Percentiles rank a stretch among this genome's conserved stretches.
Conservation (phyloP, 2,113 vertebrate genomes). For the Eleginops maclovinus region DNA sequence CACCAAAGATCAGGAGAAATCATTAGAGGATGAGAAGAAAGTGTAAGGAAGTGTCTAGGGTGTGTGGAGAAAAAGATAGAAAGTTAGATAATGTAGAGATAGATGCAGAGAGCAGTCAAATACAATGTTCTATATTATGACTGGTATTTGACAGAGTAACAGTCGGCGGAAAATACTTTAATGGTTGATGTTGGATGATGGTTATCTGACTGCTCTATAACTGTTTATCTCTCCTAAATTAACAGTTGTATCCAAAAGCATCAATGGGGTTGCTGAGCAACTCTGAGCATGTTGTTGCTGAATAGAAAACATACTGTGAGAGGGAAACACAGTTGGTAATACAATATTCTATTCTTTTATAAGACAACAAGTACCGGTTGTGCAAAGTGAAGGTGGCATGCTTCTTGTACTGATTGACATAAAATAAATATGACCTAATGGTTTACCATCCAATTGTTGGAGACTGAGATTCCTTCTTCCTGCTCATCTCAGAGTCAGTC, state of each 20-base stretch:
- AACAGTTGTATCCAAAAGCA: conserved; percentile 6
- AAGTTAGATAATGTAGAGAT: background rate
- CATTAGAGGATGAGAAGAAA: conserved; percentile 5
- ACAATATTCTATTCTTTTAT: background rate
- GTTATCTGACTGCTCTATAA: conserved; percentile 23
- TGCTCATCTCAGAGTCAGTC: conserved; percentile 34
- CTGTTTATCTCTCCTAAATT: background rate
- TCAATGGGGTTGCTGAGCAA: conserved; percentile 20
- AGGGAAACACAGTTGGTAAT: background rate
- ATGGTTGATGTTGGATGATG: background rate
- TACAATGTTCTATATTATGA: conserved; percentile 4
- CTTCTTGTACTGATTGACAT: conserved; percentile 62
- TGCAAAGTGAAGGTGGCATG: conserved; percentile 38
- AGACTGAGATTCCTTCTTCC: conserved; percentile 38
- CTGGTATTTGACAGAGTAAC: conserved; percentile 19
- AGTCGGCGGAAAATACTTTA: conserved; percentile 7
- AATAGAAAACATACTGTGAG: conserved; percentile 13
- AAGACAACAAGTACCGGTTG: conserved; percentile 5
- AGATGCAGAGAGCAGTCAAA: conserved; percentile 18
- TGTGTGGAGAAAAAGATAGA: background rate
- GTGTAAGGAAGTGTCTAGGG: background rate
- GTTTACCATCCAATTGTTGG: conserved; percentile 26
- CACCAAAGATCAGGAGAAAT: conserved; percentile 26
- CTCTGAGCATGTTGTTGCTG: background rate
- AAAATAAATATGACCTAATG: conserved; percentile 70